These are phyloP conservation scores for Valencia hispanica DNA, from an alignment of 2,797 vertebrate species.

Conservation along the genomic window DNA sequence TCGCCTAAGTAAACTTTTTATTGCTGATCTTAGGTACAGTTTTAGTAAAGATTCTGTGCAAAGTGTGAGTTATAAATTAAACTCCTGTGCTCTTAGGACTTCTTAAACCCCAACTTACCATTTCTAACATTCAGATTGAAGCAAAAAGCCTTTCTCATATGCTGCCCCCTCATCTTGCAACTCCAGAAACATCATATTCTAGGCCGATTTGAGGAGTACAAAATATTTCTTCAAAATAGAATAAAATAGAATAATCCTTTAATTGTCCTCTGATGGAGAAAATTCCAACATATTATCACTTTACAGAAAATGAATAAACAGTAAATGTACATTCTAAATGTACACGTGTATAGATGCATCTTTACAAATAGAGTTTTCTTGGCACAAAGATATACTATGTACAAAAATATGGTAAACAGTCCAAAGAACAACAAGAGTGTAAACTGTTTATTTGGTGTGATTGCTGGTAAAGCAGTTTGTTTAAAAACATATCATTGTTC, in stretches of 20 bases:
- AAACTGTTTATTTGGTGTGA: background rate
- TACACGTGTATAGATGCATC: background rate
- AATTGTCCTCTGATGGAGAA: background rate
- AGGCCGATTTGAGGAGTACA: background rate
- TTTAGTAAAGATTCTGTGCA: no score
- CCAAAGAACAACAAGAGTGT: background rate
- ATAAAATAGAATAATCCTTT: background rate
- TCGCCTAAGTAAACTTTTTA: no score
- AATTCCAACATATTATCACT: background rate
- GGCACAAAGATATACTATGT: background rate
- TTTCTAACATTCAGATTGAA: no score
- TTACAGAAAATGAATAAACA: background rate
- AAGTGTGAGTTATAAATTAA: no score
- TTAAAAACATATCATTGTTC: background rate
- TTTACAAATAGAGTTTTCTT: background rate
- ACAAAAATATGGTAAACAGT: background rate
- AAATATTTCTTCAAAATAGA: background rate
- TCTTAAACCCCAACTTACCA: no score
- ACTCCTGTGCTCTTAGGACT: no score
- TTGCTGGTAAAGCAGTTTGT: background rate
- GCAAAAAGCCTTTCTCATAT: background rate
- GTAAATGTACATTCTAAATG: background rate
- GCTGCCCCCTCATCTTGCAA: background rate
- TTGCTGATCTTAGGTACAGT: no score
- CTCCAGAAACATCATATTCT: background rate